These are phyloP conservation scores for Microplitis deprimator DNA, from an alignment of 2,888 invertebrate genomes.

Conservation along the genomic window DNA sequence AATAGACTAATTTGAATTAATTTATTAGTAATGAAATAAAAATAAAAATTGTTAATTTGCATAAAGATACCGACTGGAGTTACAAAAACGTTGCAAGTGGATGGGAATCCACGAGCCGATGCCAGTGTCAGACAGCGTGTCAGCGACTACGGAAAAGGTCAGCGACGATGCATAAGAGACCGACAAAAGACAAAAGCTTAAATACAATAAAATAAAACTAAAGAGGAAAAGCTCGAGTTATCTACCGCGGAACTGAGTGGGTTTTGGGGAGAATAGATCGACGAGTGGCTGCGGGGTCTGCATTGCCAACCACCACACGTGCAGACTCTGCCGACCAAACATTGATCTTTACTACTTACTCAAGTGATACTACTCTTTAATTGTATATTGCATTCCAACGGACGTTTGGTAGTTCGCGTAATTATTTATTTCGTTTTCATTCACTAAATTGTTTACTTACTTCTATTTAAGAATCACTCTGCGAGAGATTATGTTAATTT, in stretches of 20 bases:
- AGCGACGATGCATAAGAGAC: slow-evolving; percentile 64
- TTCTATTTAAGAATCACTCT: neutral
- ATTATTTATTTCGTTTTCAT: neutral
- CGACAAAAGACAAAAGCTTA: neutral
- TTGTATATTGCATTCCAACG: neutral
- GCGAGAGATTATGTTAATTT: slow-evolving; percentile 13
- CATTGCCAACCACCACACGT: slow-evolving; percentile 56
- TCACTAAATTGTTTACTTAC: neutral
- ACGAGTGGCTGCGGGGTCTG: slow-evolving; percentile 35
- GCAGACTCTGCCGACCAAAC: slow-evolving; percentile 35
- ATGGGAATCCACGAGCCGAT: slow-evolving; percentile 72
- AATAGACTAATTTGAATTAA: no score
- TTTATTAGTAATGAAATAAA: slow-evolving; percentile 8
- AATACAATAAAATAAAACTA: neutral
- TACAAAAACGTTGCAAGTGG: slow-evolving; percentile 87
- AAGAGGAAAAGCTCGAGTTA: neutral
- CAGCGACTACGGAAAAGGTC: slow-evolving; percentile 64
- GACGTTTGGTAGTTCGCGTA: neutral
- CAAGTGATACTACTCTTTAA: slow-evolving; percentile 3
- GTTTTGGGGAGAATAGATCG: slow-evolving; percentile 24
- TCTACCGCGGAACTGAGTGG: neutral
- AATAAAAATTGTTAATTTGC: neutral
- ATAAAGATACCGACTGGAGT: slow-evolving; percentile 77
- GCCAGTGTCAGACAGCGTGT: slow-evolving; percentile 53
- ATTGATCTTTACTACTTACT: slow-evolving; percentile 26